These are phyloP conservation scores for Pluvianellus socialis DNA, from an alignment of 2,113 vertebrate genomes.

Conservation along the genomic window DNA sequence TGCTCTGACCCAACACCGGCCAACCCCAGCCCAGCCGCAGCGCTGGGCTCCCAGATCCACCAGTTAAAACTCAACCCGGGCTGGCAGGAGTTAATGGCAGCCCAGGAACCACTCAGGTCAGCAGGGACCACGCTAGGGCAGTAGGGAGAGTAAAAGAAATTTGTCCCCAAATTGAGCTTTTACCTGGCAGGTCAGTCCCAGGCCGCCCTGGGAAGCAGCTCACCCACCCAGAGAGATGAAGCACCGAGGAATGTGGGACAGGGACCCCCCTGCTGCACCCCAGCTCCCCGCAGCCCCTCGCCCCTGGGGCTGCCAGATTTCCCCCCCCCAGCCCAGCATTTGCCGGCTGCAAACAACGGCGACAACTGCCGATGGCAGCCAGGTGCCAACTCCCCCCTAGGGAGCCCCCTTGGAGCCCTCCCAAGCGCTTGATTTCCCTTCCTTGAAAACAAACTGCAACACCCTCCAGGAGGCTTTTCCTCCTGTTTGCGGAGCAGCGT, in stretches of 20 bases:
- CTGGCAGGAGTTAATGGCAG: neutral
- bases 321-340: too few species aligned
- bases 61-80: neutral
- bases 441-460: neutral
- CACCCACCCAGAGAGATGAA: rapidly evolving
- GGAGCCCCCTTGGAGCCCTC: neutral
- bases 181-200: neutral
- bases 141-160: neutral
- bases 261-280: too few species aligned
- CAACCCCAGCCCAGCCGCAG: rapidly evolving
- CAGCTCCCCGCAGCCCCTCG: neutral
- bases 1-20: rapidly evolving
- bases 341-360: neutral
- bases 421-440: neutral
- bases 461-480: too few species aligned
- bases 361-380: neutral
- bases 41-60: neutral
- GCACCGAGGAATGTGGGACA: rapidly evolving
- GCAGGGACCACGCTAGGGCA: neutral
- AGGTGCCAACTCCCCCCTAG: neutral
- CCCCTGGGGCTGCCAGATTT: too few species aligned
- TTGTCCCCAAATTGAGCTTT: rapidly evolving
- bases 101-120: neutral
- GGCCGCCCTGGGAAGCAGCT: neutral
- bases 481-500: too few species aligned